Base-by-base conservation (phyloP, 2,888 invertebrate species). In the Tanytarsus gracilentus region DNA sequence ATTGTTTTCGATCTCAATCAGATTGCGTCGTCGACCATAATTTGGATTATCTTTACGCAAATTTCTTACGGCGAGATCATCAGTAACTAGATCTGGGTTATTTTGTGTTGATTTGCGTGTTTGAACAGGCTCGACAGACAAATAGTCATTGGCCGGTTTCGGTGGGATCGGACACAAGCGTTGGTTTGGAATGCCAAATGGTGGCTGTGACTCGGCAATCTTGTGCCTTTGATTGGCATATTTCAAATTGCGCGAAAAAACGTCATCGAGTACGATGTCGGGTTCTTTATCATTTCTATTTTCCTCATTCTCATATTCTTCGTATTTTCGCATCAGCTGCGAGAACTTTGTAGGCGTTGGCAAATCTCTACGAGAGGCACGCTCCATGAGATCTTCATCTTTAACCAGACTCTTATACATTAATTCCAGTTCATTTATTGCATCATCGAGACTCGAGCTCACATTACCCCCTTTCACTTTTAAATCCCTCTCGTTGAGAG, bases 371-470 rank as follows among this genome's bases (percentile, higher is more conserved):
- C 84, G 79, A 71, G 88, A 88, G 9, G 88, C 88, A 68, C 88
- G 78, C 68, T 88, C 88, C 56, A 89, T 71, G 62, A 89, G 77
- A 73, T 88, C 86, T 70, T 88, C 88, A 68, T 91, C 91, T 0
- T 85, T 86, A 55, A 92, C 76, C 61, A 94, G 77, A 66, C 89
- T 91, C 66, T 90, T 88, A 69, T 90, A 89, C 68, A 94, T 92
- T n/a, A 87, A 86, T 76, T 94, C 93, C 61, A 94, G 72, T 72
- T 94, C 94, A 67, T 85, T 85, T 23, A 94, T 78, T 58, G 93
- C 93, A 68, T 93, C 91, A 69, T 91, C 91, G 36, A 91, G 77
- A 71, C 90, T 90, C 14, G 84, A 82, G 2, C 87, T 23, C 16
- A 55, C 5, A 59, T 63, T 62, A 65, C 75, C 76, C 69, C 67